These are phyloP conservation scores for Gobiocypris rarus DNA, from an alignment of 2,113 vertebrate genomes.

Conservation along the genomic window DNA sequence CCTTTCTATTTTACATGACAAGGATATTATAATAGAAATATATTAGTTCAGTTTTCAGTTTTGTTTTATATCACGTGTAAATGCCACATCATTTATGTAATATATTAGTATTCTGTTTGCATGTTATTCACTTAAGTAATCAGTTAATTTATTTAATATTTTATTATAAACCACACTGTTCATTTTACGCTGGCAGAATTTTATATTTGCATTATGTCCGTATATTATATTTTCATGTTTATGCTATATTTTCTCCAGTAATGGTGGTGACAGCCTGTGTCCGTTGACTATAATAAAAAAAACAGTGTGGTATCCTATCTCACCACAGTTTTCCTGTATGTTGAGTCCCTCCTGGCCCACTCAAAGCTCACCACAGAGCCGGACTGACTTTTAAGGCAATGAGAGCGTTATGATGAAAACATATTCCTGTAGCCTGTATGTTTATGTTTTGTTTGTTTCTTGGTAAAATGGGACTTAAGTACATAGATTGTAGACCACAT, in stretches of 20 bases:
- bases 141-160: neutral
- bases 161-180: conserved; percentile 19
- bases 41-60: neutral
- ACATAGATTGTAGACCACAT: neutral
- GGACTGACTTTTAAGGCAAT: neutral
- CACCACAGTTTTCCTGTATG: neutral
- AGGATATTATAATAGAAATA: neutral
- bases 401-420: neutral
- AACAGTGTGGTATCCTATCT: neutral
- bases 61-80: neutral
- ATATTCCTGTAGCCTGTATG: conserved; percentile 2
- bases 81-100: neutral
- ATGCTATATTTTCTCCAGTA: neutral
- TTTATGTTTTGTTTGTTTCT: neutral
- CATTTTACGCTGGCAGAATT: conserved; percentile 54
- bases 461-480: neutral
- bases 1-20: neutral
- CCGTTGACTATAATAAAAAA: neutral
- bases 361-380: neutral
- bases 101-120: neutral
- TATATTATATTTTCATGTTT: neutral
- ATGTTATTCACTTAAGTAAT: neutral
- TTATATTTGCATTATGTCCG: neutral
- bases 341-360: conserved; percentile 59
- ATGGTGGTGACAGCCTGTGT: neutral